Base-by-base conservation (phyloP, 2,113 vertebrate genomes). In the Tricholaema leucomelas region DNA sequence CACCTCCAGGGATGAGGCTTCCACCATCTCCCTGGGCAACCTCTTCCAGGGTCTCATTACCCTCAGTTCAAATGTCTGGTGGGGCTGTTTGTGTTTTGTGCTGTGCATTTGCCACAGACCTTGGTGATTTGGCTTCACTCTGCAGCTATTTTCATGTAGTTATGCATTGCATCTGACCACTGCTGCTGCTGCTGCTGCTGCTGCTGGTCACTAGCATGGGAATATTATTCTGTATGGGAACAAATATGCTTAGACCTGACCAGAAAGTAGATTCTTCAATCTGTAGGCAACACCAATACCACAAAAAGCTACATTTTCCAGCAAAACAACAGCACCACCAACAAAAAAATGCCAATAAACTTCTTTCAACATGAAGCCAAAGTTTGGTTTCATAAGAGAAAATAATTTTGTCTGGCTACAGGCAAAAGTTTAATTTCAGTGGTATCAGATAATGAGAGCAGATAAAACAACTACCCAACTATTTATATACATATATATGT, bases 41-140 rank as follows among this genome's bases (percentile, higher is more conserved):
- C 38, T 13, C 38, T 40, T 40, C 38, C 38, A 40, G 38, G 38
- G 9, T 40, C 38, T 40, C 38, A 40, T 13, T 13, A 40, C 38
- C 38, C 38, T 40, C 38, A 21, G 48, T 23, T 50, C 11, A 25
- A 25, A 52, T 67, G 90, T 92, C 91, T 17, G 85, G 84, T 21
- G 30, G 84, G 92, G 92, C 71, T 59, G 61, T 88, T 95, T 96
- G 15, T 31, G 42, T 91, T 95, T 69, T 46, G 69, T 16, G 55
- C 76, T 93, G 44, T 90, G 54, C 46, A 20, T 93, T 96, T 95
- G 83, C 81, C 88, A 72, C 84, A 95, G 95, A 86, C 78, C 85
- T 75, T 69, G 84, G 71, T 88, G 86, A 78, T 77, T 95, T 92
- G 90, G 88, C 94, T 87, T 94, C 77, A 46, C 72, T 15, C 23